Evolutionary conservation across 2,888 invertebrate genomes (phyloP).

Genomic region (Sepiola atlantica): DNA sequence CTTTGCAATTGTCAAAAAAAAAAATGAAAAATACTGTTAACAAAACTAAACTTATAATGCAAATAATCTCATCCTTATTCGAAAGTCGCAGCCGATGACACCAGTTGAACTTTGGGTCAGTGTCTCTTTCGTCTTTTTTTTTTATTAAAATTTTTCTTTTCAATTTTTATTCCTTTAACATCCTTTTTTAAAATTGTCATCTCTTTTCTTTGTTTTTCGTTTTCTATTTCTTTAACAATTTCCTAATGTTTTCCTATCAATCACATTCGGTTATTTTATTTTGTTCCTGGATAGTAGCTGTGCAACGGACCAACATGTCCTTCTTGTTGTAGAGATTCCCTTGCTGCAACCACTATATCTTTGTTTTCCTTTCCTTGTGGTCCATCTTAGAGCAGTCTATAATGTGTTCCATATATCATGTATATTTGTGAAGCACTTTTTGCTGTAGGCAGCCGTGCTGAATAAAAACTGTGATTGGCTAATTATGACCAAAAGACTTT

Average conservation of each 20-base stretch:
- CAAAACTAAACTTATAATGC: background rate
- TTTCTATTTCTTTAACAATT: background rate
- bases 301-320: constrained; percentile 3
- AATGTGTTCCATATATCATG: constrained; percentile 33
- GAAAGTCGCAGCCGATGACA: background rate
- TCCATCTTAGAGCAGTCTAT: constrained; percentile 32
- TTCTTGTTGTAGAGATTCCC: background rate
- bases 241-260: background rate
- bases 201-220: background rate
- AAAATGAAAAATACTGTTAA: background rate
- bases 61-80: background rate
- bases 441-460: constrained; percentile 42
- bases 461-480: constrained; percentile 42
- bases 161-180: too few relatives aligned
- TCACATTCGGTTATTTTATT: background rate
- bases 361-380: background rate
- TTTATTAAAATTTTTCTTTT: background rate
- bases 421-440: constrained; percentile 42
- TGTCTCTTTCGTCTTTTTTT: background rate
- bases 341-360: background rate
- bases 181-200: background rate
- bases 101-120: background rate
- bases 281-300: constrained; percentile 2
- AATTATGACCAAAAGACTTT: constrained; percentile 9
- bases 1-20: background rate